Evolutionary conservation across 1,140 invertebrate genomes (phyloP).

Genomic region (Teleopsis dalmanni): DNA sequence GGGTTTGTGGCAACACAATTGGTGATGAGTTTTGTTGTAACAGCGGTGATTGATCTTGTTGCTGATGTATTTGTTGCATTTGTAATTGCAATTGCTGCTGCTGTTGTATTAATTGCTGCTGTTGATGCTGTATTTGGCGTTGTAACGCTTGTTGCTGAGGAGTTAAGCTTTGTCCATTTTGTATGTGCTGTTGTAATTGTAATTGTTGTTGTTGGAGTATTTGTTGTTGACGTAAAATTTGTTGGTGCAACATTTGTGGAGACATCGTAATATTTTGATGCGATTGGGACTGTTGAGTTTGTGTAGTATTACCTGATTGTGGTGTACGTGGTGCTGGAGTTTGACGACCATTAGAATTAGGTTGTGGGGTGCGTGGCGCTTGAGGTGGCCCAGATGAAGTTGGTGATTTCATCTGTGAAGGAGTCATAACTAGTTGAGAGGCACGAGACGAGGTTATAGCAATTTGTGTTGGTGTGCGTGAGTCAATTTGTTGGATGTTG

Average conservation of each 20-base stretch:
- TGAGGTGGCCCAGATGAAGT: not conserved
- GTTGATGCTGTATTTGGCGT: conserved; percentile 24
- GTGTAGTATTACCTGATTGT: conserved; percentile 27
- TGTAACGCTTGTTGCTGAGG: conserved; percentile 21
- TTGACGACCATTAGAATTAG: conserved; percentile 9
- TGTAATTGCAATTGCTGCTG: conserved; percentile 24
- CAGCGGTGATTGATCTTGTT: conserved; percentile 21
- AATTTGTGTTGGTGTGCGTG: not conserved
- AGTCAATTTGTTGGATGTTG: not conserved
- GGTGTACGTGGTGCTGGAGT: conserved; percentile 31
- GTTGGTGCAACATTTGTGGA: conserved; percentile 36
- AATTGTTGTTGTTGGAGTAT: conserved; percentile 35
- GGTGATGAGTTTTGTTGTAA: conserved; percentile 10
- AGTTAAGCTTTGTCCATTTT: conserved; percentile 23
- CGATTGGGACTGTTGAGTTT: conserved; percentile 22
- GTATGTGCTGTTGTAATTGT: conserved; percentile 41
- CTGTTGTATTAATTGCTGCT: conserved; percentile 26
- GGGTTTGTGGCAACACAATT: conserved; percentile 6
- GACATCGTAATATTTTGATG: conserved; percentile 21
- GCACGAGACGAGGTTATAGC: too few species aligned
- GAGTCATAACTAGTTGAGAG: too few species aligned
- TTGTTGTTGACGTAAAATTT: conserved; percentile 31
- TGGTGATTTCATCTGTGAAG: too few species aligned
- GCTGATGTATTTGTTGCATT: conserved; percentile 23
- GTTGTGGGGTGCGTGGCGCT: conserved; percentile 6